Percentiles rank a stretch among this genome's conserved stretches.
Evolutionary conservation across 2,113 vertebrate genomes (phyloP).

Genomic region (Ranitomeya variabilis): DNA sequence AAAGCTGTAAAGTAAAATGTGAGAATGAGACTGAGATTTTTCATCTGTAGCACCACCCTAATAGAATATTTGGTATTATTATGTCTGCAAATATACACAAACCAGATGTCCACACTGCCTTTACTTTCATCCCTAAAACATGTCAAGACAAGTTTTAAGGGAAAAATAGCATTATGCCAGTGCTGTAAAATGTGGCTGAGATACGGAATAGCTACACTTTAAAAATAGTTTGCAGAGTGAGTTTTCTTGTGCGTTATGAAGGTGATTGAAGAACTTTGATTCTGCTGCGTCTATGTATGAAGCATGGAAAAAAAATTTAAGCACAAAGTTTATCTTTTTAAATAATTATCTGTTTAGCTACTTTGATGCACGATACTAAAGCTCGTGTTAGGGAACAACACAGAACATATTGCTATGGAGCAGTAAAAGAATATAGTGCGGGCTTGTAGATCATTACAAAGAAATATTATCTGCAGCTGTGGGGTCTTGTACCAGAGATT

Average conservation of each 20-base stretch:
- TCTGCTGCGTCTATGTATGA: not conserved
- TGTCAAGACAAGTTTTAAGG: constrained; percentile 32
- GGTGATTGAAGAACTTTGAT: not conserved
- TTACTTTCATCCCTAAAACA: constrained; percentile 7
- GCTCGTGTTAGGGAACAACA: not conserved
- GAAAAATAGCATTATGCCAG: not conserved
- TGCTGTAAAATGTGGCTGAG: not conserved
- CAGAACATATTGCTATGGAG: constrained; percentile 22
- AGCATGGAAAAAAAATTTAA: not conserved
- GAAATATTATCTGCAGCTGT: constrained; percentile 53
- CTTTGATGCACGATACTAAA: not conserved
- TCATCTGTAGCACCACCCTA: not conserved
- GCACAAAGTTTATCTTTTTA: not conserved
- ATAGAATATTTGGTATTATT: constrained; percentile 28
- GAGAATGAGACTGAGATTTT: not conserved
- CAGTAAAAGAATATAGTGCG: constrained; percentile 10
- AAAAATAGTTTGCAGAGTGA: not conserved
- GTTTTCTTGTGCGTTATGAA: not conserved
- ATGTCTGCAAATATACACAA: constrained; percentile 43
- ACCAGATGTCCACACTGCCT: constrained; percentile 31
- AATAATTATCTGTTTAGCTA: not conserved
- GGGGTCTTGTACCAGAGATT: constrained; percentile 45
- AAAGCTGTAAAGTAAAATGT: not conserved
- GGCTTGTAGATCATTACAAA: constrained; percentile 20
- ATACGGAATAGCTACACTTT: not conserved